Evolutionary conservation across 1,140 invertebrate genomes (phyloP).

Genomic region (Ladona fulva): DNA sequence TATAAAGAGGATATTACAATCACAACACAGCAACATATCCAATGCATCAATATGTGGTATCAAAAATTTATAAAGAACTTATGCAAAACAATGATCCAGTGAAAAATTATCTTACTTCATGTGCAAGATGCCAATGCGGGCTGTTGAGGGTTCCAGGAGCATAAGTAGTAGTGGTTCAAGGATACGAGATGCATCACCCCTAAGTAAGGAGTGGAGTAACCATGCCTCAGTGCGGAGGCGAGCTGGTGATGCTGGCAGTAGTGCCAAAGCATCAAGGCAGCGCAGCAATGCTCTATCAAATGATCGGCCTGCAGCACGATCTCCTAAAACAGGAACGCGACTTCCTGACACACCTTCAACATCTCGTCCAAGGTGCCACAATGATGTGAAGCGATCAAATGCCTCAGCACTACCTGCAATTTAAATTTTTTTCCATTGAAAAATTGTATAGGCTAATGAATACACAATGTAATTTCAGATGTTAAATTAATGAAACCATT

Average conservation of each 20-base stretch:
- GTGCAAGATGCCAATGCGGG: conserved; percentile 76
- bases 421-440: too few species aligned
- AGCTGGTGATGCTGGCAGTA: conserved; percentile 29
- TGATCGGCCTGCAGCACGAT: not conserved
- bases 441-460: too few species aligned
- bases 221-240: conserved; percentile 62
- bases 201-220: conserved; percentile 60
- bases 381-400: conserved; percentile 61
- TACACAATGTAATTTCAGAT: too few species aligned
- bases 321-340: conserved; percentile 23
- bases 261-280: not conserved
- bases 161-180: conserved; percentile 71
- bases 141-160: conserved; percentile 70
- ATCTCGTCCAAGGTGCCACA: conserved; percentile 74
- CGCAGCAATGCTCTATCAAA: not conserved
- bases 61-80: too few species aligned
- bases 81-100: too few species aligned
- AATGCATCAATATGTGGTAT: too few species aligned
- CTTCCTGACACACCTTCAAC: conserved; percentile 32
- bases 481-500: too few species aligned
- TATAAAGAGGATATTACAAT: too few species aligned
- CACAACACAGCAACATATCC: too few species aligned
- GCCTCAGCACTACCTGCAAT: conserved; percentile 35
- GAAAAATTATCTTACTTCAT: conserved; percentile 33
- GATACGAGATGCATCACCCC: conserved; percentile 66